These are phyloP conservation scores for Aporrectodea caliginosa DNA, from an alignment of 1,140 invertebrate species.

Conservation along the genomic window DNA sequence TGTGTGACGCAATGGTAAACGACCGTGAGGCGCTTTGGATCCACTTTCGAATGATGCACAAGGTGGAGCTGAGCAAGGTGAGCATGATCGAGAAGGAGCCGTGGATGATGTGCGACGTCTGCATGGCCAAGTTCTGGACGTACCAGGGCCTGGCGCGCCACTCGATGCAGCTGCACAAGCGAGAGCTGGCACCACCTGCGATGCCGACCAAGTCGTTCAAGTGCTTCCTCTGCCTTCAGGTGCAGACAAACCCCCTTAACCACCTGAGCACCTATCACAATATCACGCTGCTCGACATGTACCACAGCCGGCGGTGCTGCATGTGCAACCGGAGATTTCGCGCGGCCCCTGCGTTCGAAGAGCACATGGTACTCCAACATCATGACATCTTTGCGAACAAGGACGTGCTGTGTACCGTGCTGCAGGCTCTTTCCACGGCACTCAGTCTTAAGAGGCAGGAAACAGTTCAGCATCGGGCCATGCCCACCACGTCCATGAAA, in stretches of 20 bases:
- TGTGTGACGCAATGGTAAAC: conserved; percentile 53
- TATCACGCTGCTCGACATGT: conserved; percentile 22
- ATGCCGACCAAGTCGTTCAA: background rate
- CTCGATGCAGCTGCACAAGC: background rate
- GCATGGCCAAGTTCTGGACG: conserved; percentile 50
- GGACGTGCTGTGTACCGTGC: conserved; percentile 18
- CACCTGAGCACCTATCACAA: conserved; percentile 21
- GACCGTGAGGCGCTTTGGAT: conserved; percentile 49
- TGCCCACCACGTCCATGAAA: background rate
- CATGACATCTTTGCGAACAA: conserved; percentile 25
- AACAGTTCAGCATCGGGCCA: conserved; percentile 5
- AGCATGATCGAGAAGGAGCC: conserved; percentile 30
- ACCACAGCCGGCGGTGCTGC: conserved; percentile 6
- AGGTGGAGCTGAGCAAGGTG: conserved; percentile 30
- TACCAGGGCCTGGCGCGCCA: conserved; percentile 45
- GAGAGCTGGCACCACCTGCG: background rate
- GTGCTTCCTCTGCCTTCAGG: background rate
- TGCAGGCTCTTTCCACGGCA: conserved; percentile 23
- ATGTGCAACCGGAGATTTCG: conserved; percentile 17
- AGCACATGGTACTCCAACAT: conserved; percentile 23
- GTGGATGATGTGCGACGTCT: conserved; percentile 48
- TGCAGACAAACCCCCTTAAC: conserved; percentile 8
- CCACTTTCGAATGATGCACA: conserved; percentile 52
- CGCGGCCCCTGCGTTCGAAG: conserved; percentile 12
- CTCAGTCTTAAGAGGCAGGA: conserved; percentile 16